Conservation (phyloP, 2,113 vertebrate genomes). For the Rattus norvegicus region DNA sequence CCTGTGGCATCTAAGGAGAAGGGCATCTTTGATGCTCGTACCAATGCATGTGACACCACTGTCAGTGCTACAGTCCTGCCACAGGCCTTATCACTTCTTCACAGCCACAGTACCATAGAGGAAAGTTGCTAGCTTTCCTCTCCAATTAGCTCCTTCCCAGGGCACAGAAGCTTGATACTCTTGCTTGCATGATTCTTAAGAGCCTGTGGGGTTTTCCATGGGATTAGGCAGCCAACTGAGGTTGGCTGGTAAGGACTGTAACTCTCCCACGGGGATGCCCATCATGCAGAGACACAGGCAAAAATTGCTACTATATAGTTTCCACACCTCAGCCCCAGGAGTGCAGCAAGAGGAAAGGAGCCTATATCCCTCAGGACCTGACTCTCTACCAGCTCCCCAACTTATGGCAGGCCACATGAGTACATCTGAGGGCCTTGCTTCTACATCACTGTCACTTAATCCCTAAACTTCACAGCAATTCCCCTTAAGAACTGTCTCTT, state of each 20-base stretch:
- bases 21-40: rapidly evolving
- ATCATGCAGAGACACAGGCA: not conserved
- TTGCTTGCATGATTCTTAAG: not conserved
- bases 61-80: too few species aligned
- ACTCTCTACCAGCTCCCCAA: not conserved
- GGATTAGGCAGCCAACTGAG: not conserved
- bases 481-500: not conserved
- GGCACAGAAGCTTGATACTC: not conserved
- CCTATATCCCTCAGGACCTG: not conserved
- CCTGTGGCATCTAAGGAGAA: not conserved
- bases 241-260: not conserved
- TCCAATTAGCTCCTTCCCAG: not conserved
- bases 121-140: too few species aligned
- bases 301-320: too few species aligned
- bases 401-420: not conserved
- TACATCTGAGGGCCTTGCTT: rapidly evolving
- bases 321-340: not conserved
- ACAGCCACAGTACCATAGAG: not conserved
- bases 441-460: not conserved
- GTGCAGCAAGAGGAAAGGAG: not conserved
- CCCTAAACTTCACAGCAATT: not conserved
- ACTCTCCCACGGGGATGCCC: not conserved
- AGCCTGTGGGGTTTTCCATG: not conserved
- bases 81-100: not conserved
- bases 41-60: not conserved